A percentile compares a stretch with the other conserved stretches of the same genome.
These are phyloP conservation scores for Dorcus hopei DNA, from an alignment of 2,888 invertebrate genomes.

Conservation along the genomic window DNA sequence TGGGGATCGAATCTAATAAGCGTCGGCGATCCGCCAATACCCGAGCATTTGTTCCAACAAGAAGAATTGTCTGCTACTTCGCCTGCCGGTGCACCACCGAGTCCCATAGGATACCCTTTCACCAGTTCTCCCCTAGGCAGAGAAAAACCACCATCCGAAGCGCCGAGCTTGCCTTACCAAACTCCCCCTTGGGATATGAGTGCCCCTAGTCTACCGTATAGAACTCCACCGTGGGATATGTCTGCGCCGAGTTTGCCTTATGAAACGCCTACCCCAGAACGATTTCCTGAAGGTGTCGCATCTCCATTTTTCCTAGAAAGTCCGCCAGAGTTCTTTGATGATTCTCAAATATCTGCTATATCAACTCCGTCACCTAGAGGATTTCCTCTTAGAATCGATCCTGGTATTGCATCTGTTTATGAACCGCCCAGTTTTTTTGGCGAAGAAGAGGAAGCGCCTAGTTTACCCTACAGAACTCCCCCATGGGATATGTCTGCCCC, in stretches of 20 bases:
- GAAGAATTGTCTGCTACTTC: conserved; percentile 26
- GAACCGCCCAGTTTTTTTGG: conserved; percentile 7
- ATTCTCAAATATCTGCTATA: conserved; percentile 18
- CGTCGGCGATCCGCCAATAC: conserved; percentile 30
- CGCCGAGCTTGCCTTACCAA: conserved; percentile 16
- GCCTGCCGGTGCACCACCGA: conserved; percentile 14
- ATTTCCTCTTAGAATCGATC: neutral
- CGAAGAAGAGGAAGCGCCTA: neutral
- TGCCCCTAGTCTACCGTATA: conserved; percentile 11
- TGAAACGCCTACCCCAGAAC: neutral
- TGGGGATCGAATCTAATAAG: conserved; percentile 47
- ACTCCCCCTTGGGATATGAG: conserved; percentile 13
- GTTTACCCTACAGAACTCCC: conserved; percentile 15
- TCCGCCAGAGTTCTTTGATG: conserved; percentile 4
- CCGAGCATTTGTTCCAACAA: conserved; percentile 9
- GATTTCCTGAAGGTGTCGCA: conserved; percentile 22
- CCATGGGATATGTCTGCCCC: conserved; percentile 11
- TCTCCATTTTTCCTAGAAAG: conserved; percentile 8
- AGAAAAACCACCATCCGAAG: conserved; percentile 12
- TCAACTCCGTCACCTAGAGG: conserved; percentile 6
- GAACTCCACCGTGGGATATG: conserved; percentile 12
- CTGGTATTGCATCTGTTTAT: conserved; percentile 14
- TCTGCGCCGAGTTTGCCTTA: conserved; percentile 9
- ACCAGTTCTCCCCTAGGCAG: conserved; percentile 11
- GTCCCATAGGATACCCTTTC: neutral